These are phyloP conservation scores for Microplitis mediator DNA, from an alignment of 1,140 invertebrate species.

Conservation along the genomic window DNA sequence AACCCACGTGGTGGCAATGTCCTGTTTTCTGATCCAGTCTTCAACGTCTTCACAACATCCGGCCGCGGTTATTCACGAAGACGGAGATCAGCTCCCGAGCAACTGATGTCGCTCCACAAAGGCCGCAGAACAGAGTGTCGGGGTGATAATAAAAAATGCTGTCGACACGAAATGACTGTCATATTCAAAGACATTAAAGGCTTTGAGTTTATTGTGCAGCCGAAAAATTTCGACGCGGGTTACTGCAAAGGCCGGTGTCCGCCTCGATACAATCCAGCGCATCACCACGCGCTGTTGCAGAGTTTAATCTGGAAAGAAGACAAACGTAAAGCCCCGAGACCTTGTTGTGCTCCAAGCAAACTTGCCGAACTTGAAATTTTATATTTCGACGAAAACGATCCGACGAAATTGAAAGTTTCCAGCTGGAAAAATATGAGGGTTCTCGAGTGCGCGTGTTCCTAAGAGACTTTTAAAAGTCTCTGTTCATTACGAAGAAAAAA, in stretches of 20 bases:
- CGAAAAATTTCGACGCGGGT: slow-evolving; percentile 74
- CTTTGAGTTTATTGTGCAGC: slow-evolving; percentile 74
- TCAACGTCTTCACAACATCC: slow-evolving; percentile 58
- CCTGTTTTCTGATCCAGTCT: slow-evolving; percentile 38
- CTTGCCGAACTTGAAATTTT: slow-evolving; percentile 72
- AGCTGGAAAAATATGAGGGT: slow-evolving; percentile 77
- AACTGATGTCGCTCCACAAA: slow-evolving; percentile 52
- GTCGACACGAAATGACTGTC: slow-evolving; percentile 70
- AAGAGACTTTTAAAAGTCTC: slow-evolving; percentile 31
- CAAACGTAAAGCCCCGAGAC: slow-evolving; percentile 65
- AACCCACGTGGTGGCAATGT: slow-evolving; percentile 50
- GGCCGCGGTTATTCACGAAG: slow-evolving; percentile 8
- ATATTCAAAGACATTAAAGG: slow-evolving; percentile 71
- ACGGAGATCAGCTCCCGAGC: slow-evolving; percentile 41
- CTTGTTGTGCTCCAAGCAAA: slow-evolving; percentile 76
- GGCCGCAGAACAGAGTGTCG: slow-evolving; percentile 61
- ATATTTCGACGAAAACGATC: slow-evolving; percentile 69
- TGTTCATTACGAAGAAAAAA: too few relatives aligned
- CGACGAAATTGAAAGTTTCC: slow-evolving; percentile 70
- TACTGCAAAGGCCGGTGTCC: slow-evolving; percentile 76
- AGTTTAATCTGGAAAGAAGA: slow-evolving; percentile 71
- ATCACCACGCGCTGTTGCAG: slow-evolving; percentile 76
- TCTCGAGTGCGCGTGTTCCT: slow-evolving; percentile 76
- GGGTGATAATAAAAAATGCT: slow-evolving; percentile 66
- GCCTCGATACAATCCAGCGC: slow-evolving; percentile 71